phyloP scores from a whole-genome alignment of 1,140 invertebrate species.

The Pogonus chalceus region DNA sequence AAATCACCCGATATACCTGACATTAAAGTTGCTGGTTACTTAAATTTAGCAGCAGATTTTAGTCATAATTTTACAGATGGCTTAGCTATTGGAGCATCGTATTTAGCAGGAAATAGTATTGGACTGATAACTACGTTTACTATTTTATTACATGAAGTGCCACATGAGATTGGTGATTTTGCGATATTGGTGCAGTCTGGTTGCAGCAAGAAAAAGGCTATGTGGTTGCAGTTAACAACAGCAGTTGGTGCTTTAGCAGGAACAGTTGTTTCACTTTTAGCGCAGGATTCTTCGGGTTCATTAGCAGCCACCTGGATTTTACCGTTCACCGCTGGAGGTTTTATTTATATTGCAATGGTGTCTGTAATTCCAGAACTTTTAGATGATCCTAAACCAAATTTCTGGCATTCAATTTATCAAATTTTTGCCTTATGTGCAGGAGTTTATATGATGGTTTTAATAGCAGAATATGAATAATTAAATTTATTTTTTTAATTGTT shows the following conservation, averaged over 20 bases:
- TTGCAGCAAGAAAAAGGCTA: slow-evolving; percentile 81
- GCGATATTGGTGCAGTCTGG: slow-evolving; percentile 93
- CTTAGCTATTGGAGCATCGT: slow-evolving; percentile 93
- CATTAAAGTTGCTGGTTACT: slow-evolving; percentile 85
- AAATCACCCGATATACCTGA: slow-evolving; percentile 36
- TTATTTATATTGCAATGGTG: slow-evolving; percentile 96
- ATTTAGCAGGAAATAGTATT: slow-evolving; percentile 72
- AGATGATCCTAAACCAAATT: slow-evolving; percentile 60
- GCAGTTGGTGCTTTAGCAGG: slow-evolving; percentile 90
- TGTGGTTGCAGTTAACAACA: slow-evolving; percentile 82
- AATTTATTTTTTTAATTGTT: neutral
- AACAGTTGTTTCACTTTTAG: slow-evolving; percentile 74
- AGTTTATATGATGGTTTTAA: slow-evolving; percentile 87
- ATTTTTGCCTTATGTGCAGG: slow-evolving; percentile 71
- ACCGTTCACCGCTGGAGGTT: slow-evolving; percentile 94
- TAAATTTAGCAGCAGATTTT: slow-evolving; percentile 92
- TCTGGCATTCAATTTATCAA: slow-evolving; percentile 79
- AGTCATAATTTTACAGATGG: slow-evolving; percentile 97
- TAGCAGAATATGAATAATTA: slow-evolving; percentile 63
- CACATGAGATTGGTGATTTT: slow-evolving; percentile 98
- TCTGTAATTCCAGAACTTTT: slow-evolving; percentile 92
- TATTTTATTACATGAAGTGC: slow-evolving; percentile 92
- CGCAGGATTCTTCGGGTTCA: slow-evolving; percentile 61
- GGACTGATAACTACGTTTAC: slow-evolving; percentile 85
- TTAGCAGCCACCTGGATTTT: slow-evolving; percentile 76